These are phyloP conservation scores for Arctopsyche grandis DNA, from an alignment of 1,140 invertebrate species.

Conservation along the genomic window DNA sequence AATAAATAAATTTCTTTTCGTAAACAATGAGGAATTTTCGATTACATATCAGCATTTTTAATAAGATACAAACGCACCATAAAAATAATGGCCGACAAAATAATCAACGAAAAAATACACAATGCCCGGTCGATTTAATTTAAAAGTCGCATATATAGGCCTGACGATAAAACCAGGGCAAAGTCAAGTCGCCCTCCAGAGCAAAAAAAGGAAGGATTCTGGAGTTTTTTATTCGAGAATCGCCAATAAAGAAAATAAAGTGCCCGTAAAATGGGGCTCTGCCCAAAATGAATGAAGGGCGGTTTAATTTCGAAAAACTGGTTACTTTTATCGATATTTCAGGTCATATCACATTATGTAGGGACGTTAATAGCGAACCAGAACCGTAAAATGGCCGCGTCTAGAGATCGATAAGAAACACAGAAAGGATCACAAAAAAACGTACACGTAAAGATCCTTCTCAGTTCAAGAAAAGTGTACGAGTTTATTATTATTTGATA, in stretches of 20 bases:
- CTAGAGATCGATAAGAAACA: neutral
- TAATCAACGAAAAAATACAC: no score
- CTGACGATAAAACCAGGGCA: no score
- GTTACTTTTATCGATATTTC: constrained; percentile 8
- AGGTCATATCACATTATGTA: neutral
- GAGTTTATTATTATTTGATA: no score
- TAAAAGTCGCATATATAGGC: no score
- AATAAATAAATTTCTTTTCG: neutral
- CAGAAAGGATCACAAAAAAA: neutral
- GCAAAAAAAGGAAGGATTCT: neutral
- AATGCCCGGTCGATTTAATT: no score
- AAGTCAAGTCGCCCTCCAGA: neutral
- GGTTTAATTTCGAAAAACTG: constrained; percentile 8
- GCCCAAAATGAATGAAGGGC: constrained; percentile 2
- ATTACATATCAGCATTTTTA: no score
- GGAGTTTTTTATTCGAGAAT: neutral
- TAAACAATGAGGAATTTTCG: no score
- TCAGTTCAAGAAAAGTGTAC: no score
- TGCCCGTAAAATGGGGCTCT: neutral
- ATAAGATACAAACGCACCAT: no score
- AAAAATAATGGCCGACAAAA: no score
- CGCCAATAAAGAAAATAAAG: constrained; percentile 7
- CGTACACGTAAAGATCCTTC: neutral
- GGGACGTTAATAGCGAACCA: constrained; percentile 3
- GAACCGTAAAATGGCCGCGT: neutral